Percentiles rank a stretch among this genome's conserved stretches.
phyloP scores from a whole-genome alignment of 2,888 invertebrate species.

The Lypha dubia region DNA sequence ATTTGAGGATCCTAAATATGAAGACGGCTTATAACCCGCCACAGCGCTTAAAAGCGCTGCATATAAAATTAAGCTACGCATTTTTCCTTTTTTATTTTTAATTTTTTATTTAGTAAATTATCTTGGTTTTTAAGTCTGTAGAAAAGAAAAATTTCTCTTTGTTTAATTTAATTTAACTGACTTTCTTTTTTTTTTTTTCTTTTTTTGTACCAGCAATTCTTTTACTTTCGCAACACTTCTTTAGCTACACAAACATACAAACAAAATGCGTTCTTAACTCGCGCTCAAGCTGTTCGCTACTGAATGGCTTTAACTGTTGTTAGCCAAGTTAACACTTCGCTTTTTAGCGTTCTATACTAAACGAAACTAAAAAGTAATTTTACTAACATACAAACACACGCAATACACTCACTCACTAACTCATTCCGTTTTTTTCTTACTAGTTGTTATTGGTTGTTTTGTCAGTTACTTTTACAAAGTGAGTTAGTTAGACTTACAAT shows the following conservation, averaged over 20 bases:
- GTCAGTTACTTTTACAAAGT: slow-evolving; percentile 49
- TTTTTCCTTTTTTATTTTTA: slow-evolving; percentile 17
- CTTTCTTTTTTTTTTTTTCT: slow-evolving; percentile 70
- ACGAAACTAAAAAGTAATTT: slow-evolving; percentile 36
- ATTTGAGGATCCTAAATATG: slow-evolving; percentile 15
- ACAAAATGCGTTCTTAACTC: slow-evolving; percentile 60
- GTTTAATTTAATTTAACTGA: slow-evolving; percentile 29
- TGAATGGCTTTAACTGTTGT: slow-evolving; percentile 58
- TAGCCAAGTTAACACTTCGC: slow-evolving; percentile 71
- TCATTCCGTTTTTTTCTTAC: too few relatives aligned
- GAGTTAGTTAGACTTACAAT: slow-evolving; percentile 33
- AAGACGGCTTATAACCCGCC: slow-evolving; percentile 36
- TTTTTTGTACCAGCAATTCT: background rate
- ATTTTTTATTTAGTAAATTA: background rate
- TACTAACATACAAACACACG: slow-evolving; percentile 50
- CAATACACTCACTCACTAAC: slow-evolving; percentile 49
- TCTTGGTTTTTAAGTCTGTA: slow-evolving; percentile 2
- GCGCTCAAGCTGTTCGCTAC: slow-evolving; percentile 63
- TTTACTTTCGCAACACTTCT: slow-evolving; percentile 19
- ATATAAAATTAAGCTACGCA: slow-evolving; percentile 58
- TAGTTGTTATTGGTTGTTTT: too few relatives aligned
- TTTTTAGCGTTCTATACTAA: slow-evolving; percentile 64
- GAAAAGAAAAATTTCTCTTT: slow-evolving; percentile 42
- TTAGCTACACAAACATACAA: slow-evolving; percentile 21
- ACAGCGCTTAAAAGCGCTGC: slow-evolving; percentile 59